Conservation (phyloP, 2,888 invertebrate species). For the Blomia tropicalis region DNA sequence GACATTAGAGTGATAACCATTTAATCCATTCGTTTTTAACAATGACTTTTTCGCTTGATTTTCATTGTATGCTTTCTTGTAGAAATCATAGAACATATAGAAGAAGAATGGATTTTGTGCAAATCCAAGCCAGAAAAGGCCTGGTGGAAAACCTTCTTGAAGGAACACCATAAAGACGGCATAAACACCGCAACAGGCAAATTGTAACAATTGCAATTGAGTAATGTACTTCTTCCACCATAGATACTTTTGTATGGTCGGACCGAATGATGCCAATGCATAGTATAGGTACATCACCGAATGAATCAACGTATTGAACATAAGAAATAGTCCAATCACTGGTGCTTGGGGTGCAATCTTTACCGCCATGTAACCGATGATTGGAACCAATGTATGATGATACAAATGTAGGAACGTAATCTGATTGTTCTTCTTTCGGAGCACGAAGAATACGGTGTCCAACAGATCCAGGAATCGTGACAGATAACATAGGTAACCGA, state of each 20-base stretch:
- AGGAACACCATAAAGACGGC: constrained; percentile 18
- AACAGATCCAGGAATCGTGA: constrained; percentile 20
- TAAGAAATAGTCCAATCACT: constrained; percentile 18
- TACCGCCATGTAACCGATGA: constrained; percentile 21
- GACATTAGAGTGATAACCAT: no score
- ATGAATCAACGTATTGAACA: constrained; percentile 22
- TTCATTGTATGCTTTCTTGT: constrained; percentile 11
- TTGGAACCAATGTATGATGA: constrained; percentile 22
- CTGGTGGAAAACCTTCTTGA: constrained; percentile 21
- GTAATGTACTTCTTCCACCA: constrained; percentile 24
- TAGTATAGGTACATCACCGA: constrained; percentile 23
- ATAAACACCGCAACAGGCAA: constrained; percentile 11
- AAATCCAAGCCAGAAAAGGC: constrained; percentile 21
- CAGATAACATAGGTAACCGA: constrained; percentile 20
- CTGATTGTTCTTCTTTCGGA: constrained; percentile 22
- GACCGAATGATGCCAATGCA: constrained; percentile 22
- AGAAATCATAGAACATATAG: constrained; percentile 23
- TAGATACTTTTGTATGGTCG: constrained; percentile 16
- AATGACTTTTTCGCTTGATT: background rate
- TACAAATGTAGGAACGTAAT: constrained; percentile 22
- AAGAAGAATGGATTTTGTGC: constrained; percentile 23
- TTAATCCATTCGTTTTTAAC: no score
- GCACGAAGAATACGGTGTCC: constrained; percentile 22
- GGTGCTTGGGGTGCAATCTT: constrained; percentile 22
- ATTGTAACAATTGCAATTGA: constrained; percentile 21